Conservation (phyloP, 2,888 invertebrate species). For the Latrodectus hesperus region DNA sequence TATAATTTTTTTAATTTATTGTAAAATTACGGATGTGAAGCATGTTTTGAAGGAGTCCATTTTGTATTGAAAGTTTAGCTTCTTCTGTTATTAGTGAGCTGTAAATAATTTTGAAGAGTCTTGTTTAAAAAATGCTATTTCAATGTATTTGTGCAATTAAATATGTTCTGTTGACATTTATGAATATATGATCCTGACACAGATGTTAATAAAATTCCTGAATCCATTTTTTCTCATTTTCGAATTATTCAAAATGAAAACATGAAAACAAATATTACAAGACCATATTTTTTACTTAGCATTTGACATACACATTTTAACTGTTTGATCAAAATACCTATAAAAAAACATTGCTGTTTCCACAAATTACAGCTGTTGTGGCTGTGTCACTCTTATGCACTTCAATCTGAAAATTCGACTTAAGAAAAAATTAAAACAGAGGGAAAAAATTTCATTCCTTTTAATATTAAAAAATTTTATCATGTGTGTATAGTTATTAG, state of each 20-base stretch:
- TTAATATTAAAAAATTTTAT: too few species aligned
- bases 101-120: constrained; percentile 20
- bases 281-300: background rate
- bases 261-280: background rate
- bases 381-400: background rate
- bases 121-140: constrained; percentile 36
- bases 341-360: too few species aligned
- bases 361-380: too few species aligned
- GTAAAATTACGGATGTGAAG: too few species aligned
- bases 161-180: constrained; percentile 36
- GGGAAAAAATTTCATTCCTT: too few species aligned
- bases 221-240: constrained; percentile 12
- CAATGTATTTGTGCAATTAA: constrained; percentile 58
- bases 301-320: too few species aligned
- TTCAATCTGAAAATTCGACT: too few species aligned
- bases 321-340: too few species aligned
- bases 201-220: constrained; percentile 44
- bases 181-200: constrained; percentile 31
- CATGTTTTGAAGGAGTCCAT: too few species aligned
- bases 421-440: too few species aligned
- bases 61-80: constrained; percentile 3
- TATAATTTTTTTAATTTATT: background rate
- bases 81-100: constrained; percentile 34
- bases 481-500: too few species aligned
- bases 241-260: background rate